phyloP scores from a whole-genome alignment of 2,797 vertebrate species.

The Acanthornis magna region DNA sequence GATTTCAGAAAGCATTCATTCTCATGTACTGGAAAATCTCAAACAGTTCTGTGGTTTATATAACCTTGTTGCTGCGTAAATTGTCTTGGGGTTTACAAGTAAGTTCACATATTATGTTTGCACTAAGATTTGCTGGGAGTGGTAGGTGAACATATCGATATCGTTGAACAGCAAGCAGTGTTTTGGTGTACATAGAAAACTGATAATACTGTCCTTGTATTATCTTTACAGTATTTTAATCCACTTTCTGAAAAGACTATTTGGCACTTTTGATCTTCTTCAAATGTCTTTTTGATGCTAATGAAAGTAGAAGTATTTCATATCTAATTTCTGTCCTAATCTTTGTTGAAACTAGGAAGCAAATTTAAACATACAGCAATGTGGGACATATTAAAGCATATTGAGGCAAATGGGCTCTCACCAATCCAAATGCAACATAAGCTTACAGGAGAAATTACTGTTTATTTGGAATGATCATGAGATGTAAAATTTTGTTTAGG shows the following conservation, averaged over 20 bases:
- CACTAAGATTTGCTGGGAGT: constrained; percentile 79
- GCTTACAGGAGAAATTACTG: constrained; percentile 1
- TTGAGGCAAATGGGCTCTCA: constrained; percentile 50
- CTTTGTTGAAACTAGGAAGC: constrained; percentile 56
- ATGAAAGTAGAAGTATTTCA: constrained; percentile 62
- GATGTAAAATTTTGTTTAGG: constrained; percentile 72
- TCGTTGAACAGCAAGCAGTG: constrained; percentile 61
- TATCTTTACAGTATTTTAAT: constrained; percentile 64
- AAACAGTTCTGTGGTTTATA: constrained; percentile 67
- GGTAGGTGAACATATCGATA: constrained; percentile 60
- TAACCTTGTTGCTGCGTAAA: constrained; percentile 68
- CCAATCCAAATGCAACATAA: constrained; percentile 54
- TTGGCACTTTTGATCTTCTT: constrained; percentile 71
- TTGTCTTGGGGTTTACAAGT: constrained; percentile 72
- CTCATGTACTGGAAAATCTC: constrained; percentile 64
- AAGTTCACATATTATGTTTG: constrained; percentile 74
- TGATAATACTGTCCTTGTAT: constrained; percentile 64
- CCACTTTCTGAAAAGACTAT: constrained; percentile 64
- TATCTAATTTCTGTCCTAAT: constrained; percentile 66
- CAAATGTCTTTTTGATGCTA: constrained; percentile 55
- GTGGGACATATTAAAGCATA: constrained; percentile 48
- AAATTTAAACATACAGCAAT: constrained; percentile 35
- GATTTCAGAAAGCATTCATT: constrained; percentile 53
- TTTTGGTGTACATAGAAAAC: constrained; percentile 73
- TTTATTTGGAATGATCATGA: constrained; percentile 67